phyloP scores from a whole-genome alignment of 2,888 invertebrate genomes.

The Nephrocerus scutellatus region DNA sequence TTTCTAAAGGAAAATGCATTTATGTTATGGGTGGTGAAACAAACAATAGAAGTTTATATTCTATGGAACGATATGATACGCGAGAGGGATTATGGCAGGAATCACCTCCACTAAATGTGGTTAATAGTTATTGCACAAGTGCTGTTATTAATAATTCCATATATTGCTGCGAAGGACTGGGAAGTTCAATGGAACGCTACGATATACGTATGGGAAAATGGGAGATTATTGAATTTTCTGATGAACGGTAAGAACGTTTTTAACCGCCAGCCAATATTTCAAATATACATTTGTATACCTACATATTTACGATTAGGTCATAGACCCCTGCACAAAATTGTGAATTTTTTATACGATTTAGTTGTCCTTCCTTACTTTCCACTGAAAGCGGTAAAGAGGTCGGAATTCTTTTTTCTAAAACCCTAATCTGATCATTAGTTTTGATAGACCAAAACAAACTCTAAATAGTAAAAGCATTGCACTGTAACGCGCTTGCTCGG shows the following conservation, averaged over 20 bases:
- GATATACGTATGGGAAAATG: slow-evolving; percentile 30
- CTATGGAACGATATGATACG: slow-evolving; percentile 32
- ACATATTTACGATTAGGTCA: no score
- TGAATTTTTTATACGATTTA: no score
- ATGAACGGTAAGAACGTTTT: slow-evolving; percentile 28
- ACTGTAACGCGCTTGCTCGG: no score
- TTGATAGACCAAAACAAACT: no score
- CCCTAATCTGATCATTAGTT: no score
- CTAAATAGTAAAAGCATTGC: no score
- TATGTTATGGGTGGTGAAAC: slow-evolving; percentile 38
- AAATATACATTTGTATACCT: no score
- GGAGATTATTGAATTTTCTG: slow-evolving; percentile 33
- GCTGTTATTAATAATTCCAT: slow-evolving; percentile 28
- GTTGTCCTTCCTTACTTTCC: neutral
- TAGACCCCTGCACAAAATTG: no score
- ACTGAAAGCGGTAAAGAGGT: no score
- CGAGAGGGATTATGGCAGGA: slow-evolving; percentile 30
- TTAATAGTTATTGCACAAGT: slow-evolving; percentile 35
- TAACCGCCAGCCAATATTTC: no score
- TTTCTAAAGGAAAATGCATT: slow-evolving; percentile 24
- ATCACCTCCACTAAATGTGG: slow-evolving; percentile 28
- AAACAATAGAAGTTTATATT: slow-evolving; percentile 29
- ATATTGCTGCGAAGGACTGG: slow-evolving; percentile 34
- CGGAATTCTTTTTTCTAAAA: neutral
- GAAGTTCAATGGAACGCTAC: slow-evolving; percentile 34